Conservation (phyloP, 1,140 invertebrate species). For the Nomia melanderi region DNA sequence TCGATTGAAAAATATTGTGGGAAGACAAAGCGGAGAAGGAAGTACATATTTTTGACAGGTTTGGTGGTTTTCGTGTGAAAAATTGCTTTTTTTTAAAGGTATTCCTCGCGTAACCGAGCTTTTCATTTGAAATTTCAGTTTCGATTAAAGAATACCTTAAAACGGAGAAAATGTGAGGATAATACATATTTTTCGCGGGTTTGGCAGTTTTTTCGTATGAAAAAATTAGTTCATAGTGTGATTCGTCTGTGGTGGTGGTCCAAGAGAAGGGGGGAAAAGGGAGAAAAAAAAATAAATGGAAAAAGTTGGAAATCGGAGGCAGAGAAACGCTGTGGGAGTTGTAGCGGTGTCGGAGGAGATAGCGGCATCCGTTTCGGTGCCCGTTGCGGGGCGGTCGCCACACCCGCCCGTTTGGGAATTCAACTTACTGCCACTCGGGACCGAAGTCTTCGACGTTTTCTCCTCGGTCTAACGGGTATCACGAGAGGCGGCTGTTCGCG, state of each 20-base stretch:
- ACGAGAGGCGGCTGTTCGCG: conserved; percentile 48
- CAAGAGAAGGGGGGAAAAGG: too few species aligned
- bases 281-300: neutral
- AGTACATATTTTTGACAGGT: too few species aligned
- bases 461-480: conserved; percentile 61
- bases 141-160: too few species aligned
- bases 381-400: conserved; percentile 80
- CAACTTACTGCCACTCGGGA: conserved; percentile 75
- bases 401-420: conserved; percentile 82
- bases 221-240: neutral
- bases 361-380: conserved; percentile 73
- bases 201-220: too few species aligned
- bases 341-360: conserved; percentile 45
- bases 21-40: too few species aligned
- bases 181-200: too few species aligned
- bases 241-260: neutral
- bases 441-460: conserved; percentile 57
- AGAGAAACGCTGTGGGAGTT: conserved; percentile 31
- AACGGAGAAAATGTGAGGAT: too few species aligned
- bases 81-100: too few species aligned
- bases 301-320: conserved; percentile 10
- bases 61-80: too few species aligned
- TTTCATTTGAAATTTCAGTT: too few species aligned
- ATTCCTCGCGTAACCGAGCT: neutral
- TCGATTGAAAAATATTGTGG: too few species aligned